Conservation (phyloP, 1,140 invertebrate species). For the Periplaneta americana region DNA sequence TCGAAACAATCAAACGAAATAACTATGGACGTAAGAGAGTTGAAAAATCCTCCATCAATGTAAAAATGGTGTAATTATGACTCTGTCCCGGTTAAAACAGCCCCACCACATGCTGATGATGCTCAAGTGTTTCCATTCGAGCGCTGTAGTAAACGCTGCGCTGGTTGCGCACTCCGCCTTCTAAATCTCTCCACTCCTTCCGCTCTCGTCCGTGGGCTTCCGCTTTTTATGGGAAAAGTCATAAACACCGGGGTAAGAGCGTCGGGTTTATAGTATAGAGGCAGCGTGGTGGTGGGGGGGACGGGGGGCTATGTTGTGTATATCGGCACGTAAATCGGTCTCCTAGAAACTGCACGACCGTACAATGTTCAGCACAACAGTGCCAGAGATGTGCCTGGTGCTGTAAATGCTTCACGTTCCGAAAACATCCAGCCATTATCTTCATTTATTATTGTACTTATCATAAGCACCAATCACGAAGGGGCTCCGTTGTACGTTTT, state of each 20-base stretch:
- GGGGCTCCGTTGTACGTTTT: too few species aligned
- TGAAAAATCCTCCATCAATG: too few species aligned
- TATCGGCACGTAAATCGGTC: not conserved
- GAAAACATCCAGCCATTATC: not conserved
- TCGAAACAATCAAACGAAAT: too few species aligned
- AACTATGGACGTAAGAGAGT: too few species aligned
- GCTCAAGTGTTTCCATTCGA: not conserved
- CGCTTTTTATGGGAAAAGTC: not conserved
- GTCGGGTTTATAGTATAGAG: not conserved
- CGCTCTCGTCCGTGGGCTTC: not conserved
- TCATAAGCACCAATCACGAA: too few species aligned
- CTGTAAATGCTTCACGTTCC: not conserved
- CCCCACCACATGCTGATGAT: too few species aligned
- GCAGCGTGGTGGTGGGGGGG: not conserved
- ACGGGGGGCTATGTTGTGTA: not conserved
- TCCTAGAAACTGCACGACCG: not conserved
- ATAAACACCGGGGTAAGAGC: not conserved
- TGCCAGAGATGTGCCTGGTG: not conserved
- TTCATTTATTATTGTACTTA: too few species aligned
- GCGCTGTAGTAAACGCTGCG: not conserved
- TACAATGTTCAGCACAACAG: not conserved
- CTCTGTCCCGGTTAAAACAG: too few species aligned
- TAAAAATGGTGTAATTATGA: too few species aligned
- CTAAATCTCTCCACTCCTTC: not conserved
- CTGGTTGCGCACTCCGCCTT: too few species aligned